Conservation (phyloP, 2,888 invertebrate species). For the Villa cingulata region DNA sequence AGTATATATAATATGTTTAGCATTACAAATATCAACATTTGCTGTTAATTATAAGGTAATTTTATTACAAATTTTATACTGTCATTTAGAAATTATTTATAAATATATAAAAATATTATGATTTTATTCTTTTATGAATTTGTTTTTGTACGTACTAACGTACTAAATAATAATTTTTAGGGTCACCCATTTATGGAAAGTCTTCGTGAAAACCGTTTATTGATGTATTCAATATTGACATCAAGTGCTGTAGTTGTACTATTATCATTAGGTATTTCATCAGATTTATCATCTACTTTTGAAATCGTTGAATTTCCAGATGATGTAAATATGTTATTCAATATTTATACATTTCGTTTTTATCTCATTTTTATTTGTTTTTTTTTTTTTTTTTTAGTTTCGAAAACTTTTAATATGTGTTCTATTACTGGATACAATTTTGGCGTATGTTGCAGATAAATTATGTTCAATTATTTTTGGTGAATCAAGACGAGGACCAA, state of each 20-base stretch:
- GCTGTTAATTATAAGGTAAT: conserved; percentile 98
- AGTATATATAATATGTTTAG: conserved; percentile 95
- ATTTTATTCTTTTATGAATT: neutral
- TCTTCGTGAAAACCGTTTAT: conserved; percentile 76
- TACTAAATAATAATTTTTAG: no score
- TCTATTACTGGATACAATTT: conserved; percentile 69
- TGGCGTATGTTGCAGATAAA: conserved; percentile 77
- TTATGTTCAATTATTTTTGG: conserved; percentile 74
- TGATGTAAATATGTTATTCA: conserved; percentile 52
- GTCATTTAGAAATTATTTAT: neutral
- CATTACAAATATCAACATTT: conserved; percentile 94
- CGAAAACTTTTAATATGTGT: conserved; percentile 72
- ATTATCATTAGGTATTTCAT: conserved; percentile 70
- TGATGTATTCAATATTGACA: conserved; percentile 78
- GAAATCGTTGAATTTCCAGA: conserved; percentile 89
- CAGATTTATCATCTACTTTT: conserved; percentile 78
- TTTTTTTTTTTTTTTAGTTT: conserved; percentile 50
- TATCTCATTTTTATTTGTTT: neutral
- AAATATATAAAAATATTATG: no score
- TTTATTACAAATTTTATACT: no score
- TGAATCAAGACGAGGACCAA: conserved; percentile 48
- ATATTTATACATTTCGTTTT: neutral
- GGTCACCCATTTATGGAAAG: conserved; percentile 99
- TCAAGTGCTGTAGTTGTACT: conserved; percentile 72
- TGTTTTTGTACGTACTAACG: no score